Evolutionary conservation across 2,797 vertebrate genomes (phyloP).

Genomic region (Natrix natrix): DNA sequence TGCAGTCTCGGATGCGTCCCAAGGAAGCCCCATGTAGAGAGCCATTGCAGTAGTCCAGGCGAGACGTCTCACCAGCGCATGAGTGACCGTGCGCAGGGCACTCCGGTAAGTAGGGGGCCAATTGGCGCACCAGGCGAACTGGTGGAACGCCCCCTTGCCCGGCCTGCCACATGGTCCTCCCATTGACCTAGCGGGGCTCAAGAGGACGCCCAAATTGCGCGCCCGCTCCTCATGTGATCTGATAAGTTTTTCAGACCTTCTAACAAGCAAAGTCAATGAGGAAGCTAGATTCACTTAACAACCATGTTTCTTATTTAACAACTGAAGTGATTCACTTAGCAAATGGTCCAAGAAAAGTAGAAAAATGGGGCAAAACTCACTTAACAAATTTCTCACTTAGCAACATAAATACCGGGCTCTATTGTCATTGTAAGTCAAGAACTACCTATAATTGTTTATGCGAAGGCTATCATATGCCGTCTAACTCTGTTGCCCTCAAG

Average conservation of each 20-base stretch:
- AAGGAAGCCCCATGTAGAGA: too few relatives aligned
- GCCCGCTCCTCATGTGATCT: too few relatives aligned
- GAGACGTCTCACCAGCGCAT: too few relatives aligned
- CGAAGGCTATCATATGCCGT: neutral
- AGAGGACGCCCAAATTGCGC: too few relatives aligned
- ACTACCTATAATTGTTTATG: neutral
- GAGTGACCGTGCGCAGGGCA: too few relatives aligned
- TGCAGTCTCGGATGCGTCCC: too few relatives aligned
- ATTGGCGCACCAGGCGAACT: too few relatives aligned
- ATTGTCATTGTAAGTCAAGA: neutral
- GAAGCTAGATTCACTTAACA: neutral
- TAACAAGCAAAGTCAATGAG: neutral
- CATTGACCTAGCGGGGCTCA: too few relatives aligned
- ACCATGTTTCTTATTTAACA: neutral
- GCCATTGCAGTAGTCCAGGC: too few relatives aligned
- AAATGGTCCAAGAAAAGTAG: neutral
- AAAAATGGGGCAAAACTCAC: neutral
- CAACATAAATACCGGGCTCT: neutral
- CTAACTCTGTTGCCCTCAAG: neutral
- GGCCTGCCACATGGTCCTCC: too few relatives aligned
- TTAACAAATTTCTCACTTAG: neutral
- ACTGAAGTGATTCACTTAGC: neutral
- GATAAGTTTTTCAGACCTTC: neutral
- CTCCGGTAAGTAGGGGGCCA: too few relatives aligned
- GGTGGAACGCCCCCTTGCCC: too few relatives aligned